These are phyloP conservation scores for Hyppa rectilinea DNA, from an alignment of 2,888 invertebrate genomes.

Conservation along the genomic window DNA sequence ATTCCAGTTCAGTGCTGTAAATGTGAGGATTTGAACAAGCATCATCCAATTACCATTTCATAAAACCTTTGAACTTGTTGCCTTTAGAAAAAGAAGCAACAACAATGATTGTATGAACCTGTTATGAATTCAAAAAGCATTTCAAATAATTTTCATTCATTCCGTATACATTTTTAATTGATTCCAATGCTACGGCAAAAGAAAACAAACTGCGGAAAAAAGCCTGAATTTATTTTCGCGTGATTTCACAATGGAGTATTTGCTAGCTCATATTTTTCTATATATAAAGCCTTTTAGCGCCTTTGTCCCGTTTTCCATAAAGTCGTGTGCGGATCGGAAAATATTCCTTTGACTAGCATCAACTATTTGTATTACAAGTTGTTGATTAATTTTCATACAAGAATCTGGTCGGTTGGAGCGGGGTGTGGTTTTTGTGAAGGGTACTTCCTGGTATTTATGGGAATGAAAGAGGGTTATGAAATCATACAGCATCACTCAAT, in stretches of 20 bases:
- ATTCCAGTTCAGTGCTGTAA: constrained; percentile 16
- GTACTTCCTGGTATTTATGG: not conserved
- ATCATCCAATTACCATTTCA: constrained; percentile 19
- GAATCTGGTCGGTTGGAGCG: not conserved
- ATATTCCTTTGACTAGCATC: constrained; percentile 61
- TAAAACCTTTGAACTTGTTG: not conserved
- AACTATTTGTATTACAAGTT: constrained; percentile 49
- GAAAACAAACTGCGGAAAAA: constrained; percentile 30
- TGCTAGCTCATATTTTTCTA: constrained; percentile 49
- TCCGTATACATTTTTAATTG: constrained; percentile 30
- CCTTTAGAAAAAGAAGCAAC: not conserved
- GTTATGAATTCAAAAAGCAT: constrained; percentile 24
- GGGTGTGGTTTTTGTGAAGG: not conserved
- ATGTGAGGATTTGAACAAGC: constrained; percentile 7
- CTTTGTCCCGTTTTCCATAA: constrained; percentile 58
- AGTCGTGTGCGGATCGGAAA: constrained; percentile 46
- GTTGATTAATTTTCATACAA: constrained; percentile 53
- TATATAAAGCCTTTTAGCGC: constrained; percentile 50
- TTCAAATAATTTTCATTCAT: constrained; percentile 40
- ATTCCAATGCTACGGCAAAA: constrained; percentile 18
- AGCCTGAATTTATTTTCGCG: constrained; percentile 33
- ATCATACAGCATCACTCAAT: not conserved
- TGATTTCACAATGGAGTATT: constrained; percentile 46
- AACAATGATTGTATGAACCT: not conserved
- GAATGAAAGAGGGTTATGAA: not conserved